These are phyloP conservation scores for Drosophila saltans DNA, from an alignment of 1,140 invertebrate genomes.

Conservation along the genomic window DNA sequence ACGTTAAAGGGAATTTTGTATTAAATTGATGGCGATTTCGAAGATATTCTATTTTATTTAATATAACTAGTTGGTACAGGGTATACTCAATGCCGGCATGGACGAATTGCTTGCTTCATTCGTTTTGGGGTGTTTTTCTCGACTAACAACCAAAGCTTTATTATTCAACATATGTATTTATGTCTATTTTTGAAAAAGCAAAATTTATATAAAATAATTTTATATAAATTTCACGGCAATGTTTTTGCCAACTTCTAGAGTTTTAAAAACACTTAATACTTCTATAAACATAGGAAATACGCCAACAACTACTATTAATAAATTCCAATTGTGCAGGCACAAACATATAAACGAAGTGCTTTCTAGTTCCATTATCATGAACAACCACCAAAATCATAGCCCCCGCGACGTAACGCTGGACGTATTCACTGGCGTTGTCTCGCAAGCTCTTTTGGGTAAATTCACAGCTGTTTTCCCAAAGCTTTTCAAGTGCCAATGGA, in stretches of 20 bases:
- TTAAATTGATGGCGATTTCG: no score
- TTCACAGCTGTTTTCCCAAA: conserved; percentile 79
- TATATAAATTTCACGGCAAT: not conserved
- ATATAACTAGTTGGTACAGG: no score
- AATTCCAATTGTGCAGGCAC: not conserved
- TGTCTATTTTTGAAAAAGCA: not conserved
- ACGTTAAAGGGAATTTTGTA: no score
- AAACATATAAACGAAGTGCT: not conserved
- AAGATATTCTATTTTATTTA: no score
- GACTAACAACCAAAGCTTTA: not conserved
- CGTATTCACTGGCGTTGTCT: conserved; percentile 47
- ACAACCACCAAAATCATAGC: conserved; percentile 45
- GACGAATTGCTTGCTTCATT: no score
- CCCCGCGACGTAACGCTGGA: conserved; percentile 35
- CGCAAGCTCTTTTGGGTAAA: conserved; percentile 61
- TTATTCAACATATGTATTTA: not conserved
- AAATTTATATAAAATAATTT: not conserved
- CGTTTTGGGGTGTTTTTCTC: not conserved
- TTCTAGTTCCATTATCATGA: conserved; percentile 39
- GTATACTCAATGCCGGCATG: no score
- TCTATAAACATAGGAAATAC: not conserved
- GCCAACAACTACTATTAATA: not conserved
- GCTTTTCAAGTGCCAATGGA: conserved; percentile 73
- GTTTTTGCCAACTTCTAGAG: not conserved
- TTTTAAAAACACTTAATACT: not conserved